Conservation (phyloP, 1,140 invertebrate genomes). For the Brachionus rotundiformis region DNA sequence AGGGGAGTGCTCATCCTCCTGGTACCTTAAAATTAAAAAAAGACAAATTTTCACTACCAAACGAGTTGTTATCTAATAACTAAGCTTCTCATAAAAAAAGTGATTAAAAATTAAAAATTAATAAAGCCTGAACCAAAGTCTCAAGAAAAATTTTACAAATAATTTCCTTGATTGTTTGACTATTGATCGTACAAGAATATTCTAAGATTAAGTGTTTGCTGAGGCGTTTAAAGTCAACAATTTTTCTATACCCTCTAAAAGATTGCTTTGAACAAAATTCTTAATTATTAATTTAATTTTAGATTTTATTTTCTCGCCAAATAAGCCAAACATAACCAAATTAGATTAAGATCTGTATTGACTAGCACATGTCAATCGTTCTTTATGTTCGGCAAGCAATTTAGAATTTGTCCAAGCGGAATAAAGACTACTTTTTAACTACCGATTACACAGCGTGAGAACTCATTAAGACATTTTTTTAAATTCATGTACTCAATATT, state of each 20-base stretch:
- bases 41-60: too few species aligned
- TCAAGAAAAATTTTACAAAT: too few species aligned
- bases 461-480: not conserved
- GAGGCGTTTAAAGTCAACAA: slow-evolving; percentile 3
- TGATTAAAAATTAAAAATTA: too few species aligned
- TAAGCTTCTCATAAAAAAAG: too few species aligned
- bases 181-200: too few species aligned
- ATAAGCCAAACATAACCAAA: not conserved
- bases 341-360: not conserved
- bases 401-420: not conserved
- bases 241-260: not conserved
- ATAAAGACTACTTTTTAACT: not conserved
- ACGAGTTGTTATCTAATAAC: too few species aligned
- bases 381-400: not conserved
- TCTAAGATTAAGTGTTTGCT: not conserved
- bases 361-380: not conserved
- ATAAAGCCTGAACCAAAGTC: too few species aligned
- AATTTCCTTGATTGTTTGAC: too few species aligned
- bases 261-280: slow-evolving; percentile 1
- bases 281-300: not conserved
- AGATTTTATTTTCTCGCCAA: slow-evolving; percentile 2
- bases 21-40: too few species aligned
- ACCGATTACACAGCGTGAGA: not conserved
- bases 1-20: too few species aligned
- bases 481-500: not conserved